Conservation (phyloP, 2,797 vertebrate species). For the Myotis vivesi region DNA sequence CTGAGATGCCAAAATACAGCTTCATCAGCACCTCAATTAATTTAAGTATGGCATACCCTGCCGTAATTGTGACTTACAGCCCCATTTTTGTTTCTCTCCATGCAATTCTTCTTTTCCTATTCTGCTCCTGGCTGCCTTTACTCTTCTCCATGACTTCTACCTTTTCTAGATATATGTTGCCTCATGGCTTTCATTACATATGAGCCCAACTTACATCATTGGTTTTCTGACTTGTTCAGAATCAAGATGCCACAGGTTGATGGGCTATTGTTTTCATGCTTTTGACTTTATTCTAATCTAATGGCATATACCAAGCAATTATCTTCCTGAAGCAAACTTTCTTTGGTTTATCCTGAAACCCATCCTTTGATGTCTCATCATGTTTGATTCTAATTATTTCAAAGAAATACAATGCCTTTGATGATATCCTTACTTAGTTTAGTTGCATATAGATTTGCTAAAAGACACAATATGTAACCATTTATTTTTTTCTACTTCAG, state of each 20-base stretch:
- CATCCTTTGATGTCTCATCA: neutral
- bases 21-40: neutral
- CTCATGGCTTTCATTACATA: neutral
- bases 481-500: neutral
- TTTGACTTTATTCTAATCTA: neutral
- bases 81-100: neutral
- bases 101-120: neutral
- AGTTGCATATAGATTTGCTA: neutral
- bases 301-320: neutral
- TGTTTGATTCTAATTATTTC: conserved; percentile 17
- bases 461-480: neutral
- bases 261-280: neutral
- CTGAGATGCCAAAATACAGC: neutral
- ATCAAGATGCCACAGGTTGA: neutral
- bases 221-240: neutral
- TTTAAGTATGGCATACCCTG: neutral
- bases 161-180: neutral
- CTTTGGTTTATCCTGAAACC: neutral
- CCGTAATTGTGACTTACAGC: neutral
- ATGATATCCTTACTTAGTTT: neutral
- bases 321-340: conserved; percentile 4
- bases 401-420: conserved; percentile 23
- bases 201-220: neutral
- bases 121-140: neutral
- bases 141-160: neutral